Evolutionary conservation across 2,113 vertebrate genomes (phyloP), one percentile per base, ranked within the genome.

Genomic region (Hippocampus abdominalis): DNA sequence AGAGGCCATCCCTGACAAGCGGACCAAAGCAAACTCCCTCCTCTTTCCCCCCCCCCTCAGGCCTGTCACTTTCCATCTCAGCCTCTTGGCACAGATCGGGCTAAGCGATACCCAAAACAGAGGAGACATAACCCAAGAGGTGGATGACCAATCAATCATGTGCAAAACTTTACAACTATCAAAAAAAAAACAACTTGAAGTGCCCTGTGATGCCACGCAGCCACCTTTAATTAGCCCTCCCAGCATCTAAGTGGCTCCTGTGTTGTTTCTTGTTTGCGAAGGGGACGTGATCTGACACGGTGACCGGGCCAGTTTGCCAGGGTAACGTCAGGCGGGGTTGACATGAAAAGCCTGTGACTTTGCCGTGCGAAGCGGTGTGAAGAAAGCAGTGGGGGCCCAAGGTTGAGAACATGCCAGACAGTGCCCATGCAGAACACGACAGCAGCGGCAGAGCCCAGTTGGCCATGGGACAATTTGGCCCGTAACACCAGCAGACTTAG

Each of bases 1-100:
- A 90, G 90, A 91, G 91, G 91, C 89, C 90, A 90, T 91, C 90
- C 87, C 86, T 80, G 78, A 86, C 84, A 88, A 86, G 66, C 81
- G 80, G 75, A 84, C 85, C 83, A 87, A 83, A 89, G 86, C 81
- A 90, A 84, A 86, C 85, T 84, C 82, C 86, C 79, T 72, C 81
- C 78, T 67, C 75, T 81, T 39, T 75, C 62, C 69, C 61, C 2
- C 56, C 42, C 9, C 48, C 25, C 65, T 15, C 25, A 18, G 76
- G 81, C 86, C 53, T 72, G 78, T 83, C 86, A 77, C 39, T 73
- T 75, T 76, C 67, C 72, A 76, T 79, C 80, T 72, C 73, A 80
- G 74, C 72, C 66, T 54, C 64, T 64, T 69, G 79, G 80, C 75
- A 66, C 39, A 25, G 69, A 80, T 78, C 73, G 29, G 73, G 46